Base-by-base conservation (phyloP, 2,797 vertebrate genomes). In the Eulemur rubriventer region DNA sequence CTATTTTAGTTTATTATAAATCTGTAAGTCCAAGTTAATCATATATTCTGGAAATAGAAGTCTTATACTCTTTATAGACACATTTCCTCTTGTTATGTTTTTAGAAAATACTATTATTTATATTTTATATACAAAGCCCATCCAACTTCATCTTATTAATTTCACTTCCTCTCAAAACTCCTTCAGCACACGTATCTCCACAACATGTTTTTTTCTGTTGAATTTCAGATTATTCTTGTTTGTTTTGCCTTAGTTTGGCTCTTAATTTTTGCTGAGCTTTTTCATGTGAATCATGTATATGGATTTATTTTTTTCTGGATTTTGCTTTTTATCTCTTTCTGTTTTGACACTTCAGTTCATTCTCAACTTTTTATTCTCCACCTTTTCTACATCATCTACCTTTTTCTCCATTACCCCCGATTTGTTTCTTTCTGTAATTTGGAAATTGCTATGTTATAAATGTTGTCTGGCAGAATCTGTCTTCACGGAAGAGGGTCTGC, bases 171-270 rank as follows among this genome's bases (percentile, higher is more conserved):
- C 22, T 87, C 30, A 2, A 7, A 73, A 70, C 46, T 76, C 43
- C 43, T 92, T 91, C 20, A 38, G 57, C 35, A 67, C 7, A 20
- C 24, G 13, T 14, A 43, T 50, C 18, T 63, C 6, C 30, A 65
- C 8, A 50, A 30, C 9, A 38, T 89, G 80, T 33, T 24, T 61
- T 93, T 78, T 82, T 91, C 69, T 92, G 7, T 57, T 94, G 67
- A 70, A 80, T 79, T 89, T 83, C 38, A 65, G 7, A 63, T 94
- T 26, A 6, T 79, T 91, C 63, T 76, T 78, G 20, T 30, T 69
- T 85, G 4, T 94, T 94, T 87, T 93, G 17, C 18, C 43, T 96
- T 96, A 50, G 10, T 78, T 75, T 86, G 11, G 30, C 7, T 95
- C 90, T 93, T 95, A 16, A 82, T 72, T 91, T 65, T 63, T 75